Percentiles rank a stretch among this genome's conserved stretches.
Conservation (phyloP, 2,888 invertebrate genomes). For the Eilema caniola region DNA sequence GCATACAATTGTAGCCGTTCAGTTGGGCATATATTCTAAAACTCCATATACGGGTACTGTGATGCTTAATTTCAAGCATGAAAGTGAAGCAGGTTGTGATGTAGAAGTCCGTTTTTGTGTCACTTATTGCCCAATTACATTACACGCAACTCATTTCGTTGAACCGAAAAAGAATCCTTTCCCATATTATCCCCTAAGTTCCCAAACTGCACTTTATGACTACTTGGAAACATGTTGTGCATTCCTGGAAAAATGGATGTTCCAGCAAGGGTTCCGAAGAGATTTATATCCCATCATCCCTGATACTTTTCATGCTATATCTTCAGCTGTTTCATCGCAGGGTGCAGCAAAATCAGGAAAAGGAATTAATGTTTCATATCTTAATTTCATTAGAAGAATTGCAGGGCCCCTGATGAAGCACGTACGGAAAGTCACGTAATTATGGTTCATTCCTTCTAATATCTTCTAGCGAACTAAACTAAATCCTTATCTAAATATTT, state of each 20-base stretch:
- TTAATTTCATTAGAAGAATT: constrained; percentile 76
- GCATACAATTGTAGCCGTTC: constrained; percentile 64
- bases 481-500: neutral
- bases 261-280: constrained; percentile 80
- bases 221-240: constrained; percentile 68
- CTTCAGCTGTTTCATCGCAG: constrained; percentile 64
- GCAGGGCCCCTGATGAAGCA: constrained; percentile 81
- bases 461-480: neutral
- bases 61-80: constrained; percentile 66
- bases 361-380: constrained; percentile 76
- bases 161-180: constrained; percentile 68
- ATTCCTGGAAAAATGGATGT: constrained; percentile 83
- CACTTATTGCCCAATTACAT: constrained; percentile 74
- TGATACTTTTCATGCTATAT: constrained; percentile 77
- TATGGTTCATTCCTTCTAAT: constrained; percentile 23
- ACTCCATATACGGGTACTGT: constrained; percentile 57
- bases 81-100: constrained; percentile 70
- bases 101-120: constrained; percentile 74
- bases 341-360: constrained; percentile 64
- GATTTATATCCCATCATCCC: constrained; percentile 80
- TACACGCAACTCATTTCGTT: constrained; percentile 66
- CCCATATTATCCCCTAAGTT: constrained; percentile 72
- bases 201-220: constrained; percentile 64
- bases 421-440: constrained; percentile 72
- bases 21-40: constrained; percentile 60